A percentile compares a stretch with the other conserved stretches of the same genome.
Evolutionary conservation across 1,140 invertebrate genomes (phyloP).

Genomic region (Chionoecetes opilio): DNA sequence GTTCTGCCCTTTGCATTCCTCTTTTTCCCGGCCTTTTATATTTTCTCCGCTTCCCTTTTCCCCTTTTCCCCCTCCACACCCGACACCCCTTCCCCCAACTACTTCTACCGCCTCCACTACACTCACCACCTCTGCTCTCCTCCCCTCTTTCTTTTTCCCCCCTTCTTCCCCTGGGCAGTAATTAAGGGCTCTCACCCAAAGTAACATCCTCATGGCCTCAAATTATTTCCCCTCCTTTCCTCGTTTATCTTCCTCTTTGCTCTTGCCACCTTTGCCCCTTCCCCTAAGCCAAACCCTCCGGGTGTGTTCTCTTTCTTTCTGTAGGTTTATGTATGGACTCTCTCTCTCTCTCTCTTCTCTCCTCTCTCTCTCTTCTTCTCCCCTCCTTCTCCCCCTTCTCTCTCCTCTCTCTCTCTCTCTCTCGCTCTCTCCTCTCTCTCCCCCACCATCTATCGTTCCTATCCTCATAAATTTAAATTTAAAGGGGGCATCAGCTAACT

Average conservation of each 20-base stretch:
- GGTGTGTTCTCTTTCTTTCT: too few relatives aligned
- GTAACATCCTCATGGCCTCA: not conserved
- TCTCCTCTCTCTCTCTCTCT: constrained; percentile 27
- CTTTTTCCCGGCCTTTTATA: too few relatives aligned
- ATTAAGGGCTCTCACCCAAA: not conserved
- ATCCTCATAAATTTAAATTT: too few relatives aligned
- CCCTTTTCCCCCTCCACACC: too few relatives aligned
- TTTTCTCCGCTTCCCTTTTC: too few relatives aligned
- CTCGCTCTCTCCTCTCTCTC: constrained; percentile 4
- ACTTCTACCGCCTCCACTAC: not conserved
- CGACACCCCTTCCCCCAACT: too few relatives aligned
- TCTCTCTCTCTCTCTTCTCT: not conserved
- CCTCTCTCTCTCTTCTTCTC: constrained; percentile 5
- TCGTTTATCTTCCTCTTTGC: not conserved
- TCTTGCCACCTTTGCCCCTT: not conserved
- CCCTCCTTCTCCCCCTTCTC: not conserved
- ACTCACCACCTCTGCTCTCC: not conserved
- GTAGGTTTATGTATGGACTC: not conserved
- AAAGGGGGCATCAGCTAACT: too few relatives aligned
- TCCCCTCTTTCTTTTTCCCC: not conserved
- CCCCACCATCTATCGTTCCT: not conserved
- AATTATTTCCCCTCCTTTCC: not conserved
- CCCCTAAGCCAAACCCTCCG: too few relatives aligned
- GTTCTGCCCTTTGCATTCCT: too few relatives aligned
- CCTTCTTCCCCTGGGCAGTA: not conserved